Evolutionary conservation across 2,888 invertebrate genomes (phyloP).

Genomic region (Cylloceria caligata): DNA sequence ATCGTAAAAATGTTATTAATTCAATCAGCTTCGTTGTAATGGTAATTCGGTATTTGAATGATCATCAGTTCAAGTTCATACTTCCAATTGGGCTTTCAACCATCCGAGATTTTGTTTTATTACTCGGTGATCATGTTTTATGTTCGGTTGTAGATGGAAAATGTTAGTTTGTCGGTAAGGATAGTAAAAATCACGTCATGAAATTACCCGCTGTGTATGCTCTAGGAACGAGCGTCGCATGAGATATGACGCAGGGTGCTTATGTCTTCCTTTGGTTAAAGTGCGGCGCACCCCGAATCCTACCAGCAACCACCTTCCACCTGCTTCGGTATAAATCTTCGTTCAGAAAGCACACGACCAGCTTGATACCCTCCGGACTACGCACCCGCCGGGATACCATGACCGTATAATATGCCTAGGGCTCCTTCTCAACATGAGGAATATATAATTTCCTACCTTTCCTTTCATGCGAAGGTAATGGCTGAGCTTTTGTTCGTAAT

Average conservation of each 20-base stretch:
- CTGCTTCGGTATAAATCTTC: slow-evolving; percentile 66
- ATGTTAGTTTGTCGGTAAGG: not conserved
- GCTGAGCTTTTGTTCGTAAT: slow-evolving; percentile 46
- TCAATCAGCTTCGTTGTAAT: not conserved
- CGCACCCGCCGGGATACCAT: not conserved
- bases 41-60: not conserved
- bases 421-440: slow-evolving; percentile 44
- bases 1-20: not conserved
- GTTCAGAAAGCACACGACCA: slow-evolving; percentile 55
- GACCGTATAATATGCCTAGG: slow-evolving; percentile 17
- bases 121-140: not conserved
- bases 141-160: not conserved
- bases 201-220: slow-evolving; percentile 2
- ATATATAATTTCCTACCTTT: slow-evolving; percentile 72
- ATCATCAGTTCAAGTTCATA: not conserved
- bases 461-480: not conserved
- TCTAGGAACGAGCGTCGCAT: slow-evolving; percentile 48
- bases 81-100: not conserved
- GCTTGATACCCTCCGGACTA: slow-evolving; percentile 26
- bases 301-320: slow-evolving; percentile 18
- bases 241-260: slow-evolving; percentile 68
- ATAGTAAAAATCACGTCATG: slow-evolving; percentile 44
- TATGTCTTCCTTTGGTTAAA: slow-evolving; percentile 20
- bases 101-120: not conserved
- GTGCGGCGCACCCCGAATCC: slow-evolving; percentile 10